These are phyloP conservation scores for Lepidurus packardi DNA, from an alignment of 1,140 invertebrate species.

Conservation along the genomic window DNA sequence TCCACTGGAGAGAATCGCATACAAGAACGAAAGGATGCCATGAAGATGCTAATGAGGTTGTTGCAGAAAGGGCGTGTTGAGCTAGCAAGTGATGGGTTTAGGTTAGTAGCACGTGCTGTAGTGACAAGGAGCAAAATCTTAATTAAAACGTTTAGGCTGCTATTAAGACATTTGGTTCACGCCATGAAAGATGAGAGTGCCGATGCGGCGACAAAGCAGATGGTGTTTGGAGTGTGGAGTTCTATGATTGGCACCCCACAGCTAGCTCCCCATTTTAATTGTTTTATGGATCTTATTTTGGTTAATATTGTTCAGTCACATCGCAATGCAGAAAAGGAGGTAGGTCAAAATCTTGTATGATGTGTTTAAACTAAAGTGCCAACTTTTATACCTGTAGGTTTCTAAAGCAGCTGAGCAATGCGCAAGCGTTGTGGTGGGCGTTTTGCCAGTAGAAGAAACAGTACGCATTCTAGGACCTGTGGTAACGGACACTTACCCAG, in stretches of 20 bases:
- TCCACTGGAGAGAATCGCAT: slow-evolving; percentile 26
- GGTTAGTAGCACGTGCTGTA: slow-evolving; percentile 64
- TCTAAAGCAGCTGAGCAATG: slow-evolving; percentile 57
- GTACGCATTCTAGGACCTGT: slow-evolving; percentile 67
- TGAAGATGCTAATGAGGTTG: slow-evolving; percentile 26
- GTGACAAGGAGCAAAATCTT: slow-evolving; percentile 49
- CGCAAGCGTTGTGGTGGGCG: slow-evolving; percentile 62
- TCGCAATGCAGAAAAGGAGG: slow-evolving; percentile 67
- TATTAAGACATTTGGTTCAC: slow-evolving; percentile 29
- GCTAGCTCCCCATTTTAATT: slow-evolving; percentile 67
- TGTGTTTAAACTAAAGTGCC: neutral
- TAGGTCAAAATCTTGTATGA: slow-evolving; percentile 42
- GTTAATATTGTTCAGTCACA: slow-evolving; percentile 80
- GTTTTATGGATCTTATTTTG: slow-evolving; percentile 81
- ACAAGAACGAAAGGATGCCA: slow-evolving; percentile 26
- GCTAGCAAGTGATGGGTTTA: slow-evolving; percentile 43
- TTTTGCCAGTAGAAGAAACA: slow-evolving; percentile 62
- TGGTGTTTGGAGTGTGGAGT: slow-evolving; percentile 51
- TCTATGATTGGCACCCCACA: slow-evolving; percentile 65
- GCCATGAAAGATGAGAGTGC: slow-evolving; percentile 44
- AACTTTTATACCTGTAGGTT: slow-evolving; percentile 45
- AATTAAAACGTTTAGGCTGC: neutral
- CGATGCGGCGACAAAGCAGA: slow-evolving; percentile 44
- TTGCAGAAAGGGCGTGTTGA: slow-evolving; percentile 26
- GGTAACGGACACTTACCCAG: slow-evolving; percentile 76